These are phyloP conservation scores for Schrankia costaestrigalis DNA, from an alignment of 2,888 invertebrate species.

Conservation along the genomic window DNA sequence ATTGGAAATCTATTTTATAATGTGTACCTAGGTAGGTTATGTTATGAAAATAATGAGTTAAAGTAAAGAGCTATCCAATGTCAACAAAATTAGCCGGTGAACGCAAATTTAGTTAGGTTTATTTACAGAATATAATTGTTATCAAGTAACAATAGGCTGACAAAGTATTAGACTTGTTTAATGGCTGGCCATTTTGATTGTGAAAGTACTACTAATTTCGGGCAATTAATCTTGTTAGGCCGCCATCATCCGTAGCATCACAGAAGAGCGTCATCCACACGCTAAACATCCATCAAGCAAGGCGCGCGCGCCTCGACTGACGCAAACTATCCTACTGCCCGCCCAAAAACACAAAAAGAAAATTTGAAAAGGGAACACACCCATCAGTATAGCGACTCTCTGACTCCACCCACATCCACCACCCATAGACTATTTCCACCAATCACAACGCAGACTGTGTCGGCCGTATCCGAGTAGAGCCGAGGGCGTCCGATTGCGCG, in stretches of 20 bases:
- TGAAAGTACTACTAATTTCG: constrained; percentile 33
- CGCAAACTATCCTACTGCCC: constrained; percentile 71
- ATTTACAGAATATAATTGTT: too few species aligned
- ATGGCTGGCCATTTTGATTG: constrained; percentile 25
- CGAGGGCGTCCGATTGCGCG: constrained; percentile 66
- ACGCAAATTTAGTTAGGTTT: too few species aligned
- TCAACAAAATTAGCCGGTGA: too few species aligned
- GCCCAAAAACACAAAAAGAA: constrained; percentile 79
- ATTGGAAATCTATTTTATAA: too few species aligned
- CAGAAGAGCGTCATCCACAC: constrained; percentile 51
- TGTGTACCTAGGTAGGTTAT: too few species aligned
- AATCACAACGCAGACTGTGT: constrained; percentile 38
- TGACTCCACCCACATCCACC: constrained; percentile 59
- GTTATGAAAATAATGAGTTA: too few species aligned
- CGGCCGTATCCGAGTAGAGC: constrained; percentile 50
- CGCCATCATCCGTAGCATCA: constrained; percentile 26
- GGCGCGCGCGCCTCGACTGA: constrained; percentile 69
- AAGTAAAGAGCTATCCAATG: too few species aligned
- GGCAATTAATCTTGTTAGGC: constrained; percentile 28
- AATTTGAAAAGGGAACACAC: constrained; percentile 77
- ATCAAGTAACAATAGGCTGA: constrained; percentile 21
- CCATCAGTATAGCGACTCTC: constrained; percentile 45
- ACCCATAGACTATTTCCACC: constrained; percentile 49
- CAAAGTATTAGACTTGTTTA: constrained; percentile 24
- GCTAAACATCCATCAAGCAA: constrained; percentile 67